Conservation (phyloP, 2,113 vertebrate species). For the Anoplopoma fimbria region DNA sequence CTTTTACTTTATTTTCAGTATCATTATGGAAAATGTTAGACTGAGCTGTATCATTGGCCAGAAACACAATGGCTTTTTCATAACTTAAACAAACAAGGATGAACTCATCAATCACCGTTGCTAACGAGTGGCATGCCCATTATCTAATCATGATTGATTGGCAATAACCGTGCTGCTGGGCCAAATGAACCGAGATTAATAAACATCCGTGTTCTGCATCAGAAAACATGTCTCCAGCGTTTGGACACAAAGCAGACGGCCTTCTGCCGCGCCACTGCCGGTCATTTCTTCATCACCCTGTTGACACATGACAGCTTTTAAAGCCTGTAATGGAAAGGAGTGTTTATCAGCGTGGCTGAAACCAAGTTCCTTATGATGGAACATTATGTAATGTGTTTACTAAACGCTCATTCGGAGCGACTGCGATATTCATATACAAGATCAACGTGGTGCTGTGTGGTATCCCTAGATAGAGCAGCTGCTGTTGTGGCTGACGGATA, state of each 20-base stretch:
- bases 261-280: background rate
- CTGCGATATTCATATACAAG: constrained; percentile 6
- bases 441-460: background rate
- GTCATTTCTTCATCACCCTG: background rate
- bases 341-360: constrained; percentile 6
- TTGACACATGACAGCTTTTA: constrained; percentile 20
- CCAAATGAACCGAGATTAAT: constrained; percentile 1
- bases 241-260: constrained; percentile 13
- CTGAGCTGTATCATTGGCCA: background rate
- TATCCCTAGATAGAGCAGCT: constrained; percentile 4
- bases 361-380: background rate
- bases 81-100: background rate
- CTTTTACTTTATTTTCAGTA: background rate
- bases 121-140: background rate
- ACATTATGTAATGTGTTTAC: constrained; percentile 40
- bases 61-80: background rate
- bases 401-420: background rate
- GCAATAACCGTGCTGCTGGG: background rate
- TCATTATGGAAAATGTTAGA: background rate
- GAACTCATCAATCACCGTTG: background rate
- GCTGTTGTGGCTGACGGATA: constrained; percentile 5
- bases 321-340: constrained; percentile 15
- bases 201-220: background rate
- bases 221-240: background rate
- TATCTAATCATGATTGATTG: constrained; percentile 3